Conservation (phyloP, 1,140 invertebrate species). For the Papilio helenus region DNA sequence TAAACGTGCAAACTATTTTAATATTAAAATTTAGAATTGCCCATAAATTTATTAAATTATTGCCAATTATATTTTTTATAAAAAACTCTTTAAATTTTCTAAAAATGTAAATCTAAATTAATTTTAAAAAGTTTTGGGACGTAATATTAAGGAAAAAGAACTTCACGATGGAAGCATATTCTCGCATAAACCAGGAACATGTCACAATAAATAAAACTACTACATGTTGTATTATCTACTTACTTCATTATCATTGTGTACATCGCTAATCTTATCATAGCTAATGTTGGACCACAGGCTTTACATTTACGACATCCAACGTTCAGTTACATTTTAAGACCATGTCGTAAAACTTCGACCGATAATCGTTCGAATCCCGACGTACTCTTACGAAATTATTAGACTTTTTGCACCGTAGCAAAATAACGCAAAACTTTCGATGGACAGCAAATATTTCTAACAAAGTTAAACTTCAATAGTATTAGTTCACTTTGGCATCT, state of each 20-base stretch:
- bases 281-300: background rate
- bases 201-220: background rate
- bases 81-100: background rate
- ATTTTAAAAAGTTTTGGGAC: too few relatives aligned
- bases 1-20: background rate
- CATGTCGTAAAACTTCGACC: background rate
- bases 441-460: background rate
- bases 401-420: background rate
- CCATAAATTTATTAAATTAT: background rate
- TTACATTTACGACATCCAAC: slow-evolving; percentile 6
- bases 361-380: background rate
- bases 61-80: background rate
- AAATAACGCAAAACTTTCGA: background rate
- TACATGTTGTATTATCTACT: background rate
- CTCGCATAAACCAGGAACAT: background rate
- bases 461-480: too few relatives aligned
- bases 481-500: too few relatives aligned
- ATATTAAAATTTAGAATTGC: background rate
- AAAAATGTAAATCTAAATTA: background rate
- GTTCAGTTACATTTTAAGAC: background rate
- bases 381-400: background rate
- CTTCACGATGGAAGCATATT: too few relatives aligned
- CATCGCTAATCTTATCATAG: background rate
- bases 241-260: background rate
- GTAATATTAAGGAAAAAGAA: too few relatives aligned